These are phyloP conservation scores for Hylomyscus alleni DNA, from an alignment of 2,797 vertebrate genomes.

Conservation along the genomic window DNA sequence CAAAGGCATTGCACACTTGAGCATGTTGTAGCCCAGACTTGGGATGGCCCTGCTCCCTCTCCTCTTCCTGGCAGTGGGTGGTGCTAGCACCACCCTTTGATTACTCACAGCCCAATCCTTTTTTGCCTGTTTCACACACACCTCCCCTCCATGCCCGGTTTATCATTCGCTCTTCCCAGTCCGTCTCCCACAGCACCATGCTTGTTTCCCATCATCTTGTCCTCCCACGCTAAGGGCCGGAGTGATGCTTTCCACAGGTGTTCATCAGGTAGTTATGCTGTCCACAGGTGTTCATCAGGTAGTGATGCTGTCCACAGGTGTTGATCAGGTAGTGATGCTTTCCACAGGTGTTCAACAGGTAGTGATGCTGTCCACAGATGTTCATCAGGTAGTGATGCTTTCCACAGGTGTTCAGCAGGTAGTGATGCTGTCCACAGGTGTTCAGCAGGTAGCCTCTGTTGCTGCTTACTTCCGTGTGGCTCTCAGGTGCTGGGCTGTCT, in stretches of 20 bases:
- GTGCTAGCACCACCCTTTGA: not conserved
- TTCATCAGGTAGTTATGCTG: too few species aligned
- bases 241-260: not conserved
- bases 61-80: not conserved
- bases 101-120: not conserved
- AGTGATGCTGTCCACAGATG: not conserved
- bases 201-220: not conserved
- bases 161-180: accelerated
- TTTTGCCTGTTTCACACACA: not conserved
- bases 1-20: not conserved
- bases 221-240: not conserved
- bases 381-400: not conserved
- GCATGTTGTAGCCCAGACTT: not conserved
- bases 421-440: not conserved
- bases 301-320: not conserved
- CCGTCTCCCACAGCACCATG: not conserved
- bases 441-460: not conserved
- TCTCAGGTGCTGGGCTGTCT: not conserved
- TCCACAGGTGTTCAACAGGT: too few species aligned
- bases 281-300: too few species aligned
- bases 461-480: not conserved
- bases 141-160: accelerated
- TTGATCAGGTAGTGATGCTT: not conserved
- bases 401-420: too few species aligned
- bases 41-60: accelerated